Evolutionary conservation across 2,113 vertebrate species (phyloP).

Genomic region (Tetraodon nigroviridis): DNA sequence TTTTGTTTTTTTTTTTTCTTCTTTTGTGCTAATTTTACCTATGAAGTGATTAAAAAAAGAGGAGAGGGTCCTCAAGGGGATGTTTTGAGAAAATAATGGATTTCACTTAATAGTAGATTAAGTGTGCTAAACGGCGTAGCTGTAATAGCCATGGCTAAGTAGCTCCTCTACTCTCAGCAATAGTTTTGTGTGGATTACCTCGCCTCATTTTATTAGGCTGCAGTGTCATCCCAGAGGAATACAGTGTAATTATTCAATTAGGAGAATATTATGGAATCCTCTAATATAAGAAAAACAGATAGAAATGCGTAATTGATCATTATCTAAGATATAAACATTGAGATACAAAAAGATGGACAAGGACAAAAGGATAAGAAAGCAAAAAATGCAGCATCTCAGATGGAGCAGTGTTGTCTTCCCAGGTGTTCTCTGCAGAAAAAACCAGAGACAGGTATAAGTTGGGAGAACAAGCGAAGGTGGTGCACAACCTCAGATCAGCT

Average conservation of each 20-base stretch:
- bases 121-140: constrained; percentile 63
- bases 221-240: constrained; percentile 49
- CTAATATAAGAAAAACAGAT: constrained; percentile 38
- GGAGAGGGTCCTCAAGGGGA: constrained; percentile 43
- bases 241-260: constrained; percentile 72
- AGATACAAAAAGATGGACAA: constrained; percentile 16
- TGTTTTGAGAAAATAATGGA: constrained; percentile 63
- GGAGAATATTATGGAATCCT: constrained; percentile 54
- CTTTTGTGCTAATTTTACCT: constrained; percentile 49
- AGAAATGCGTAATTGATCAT: constrained; percentile 17
- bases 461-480: constrained; percentile 24
- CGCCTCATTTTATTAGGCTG: constrained; percentile 49
- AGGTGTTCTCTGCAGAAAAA: constrained; percentile 20
- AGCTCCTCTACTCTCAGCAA: constrained; percentile 45
- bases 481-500: constrained; percentile 27
- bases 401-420: constrained; percentile 13
- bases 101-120: constrained; percentile 72
- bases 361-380: constrained; percentile 6
- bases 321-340: neutral
- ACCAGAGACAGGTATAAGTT: constrained; percentile 10
- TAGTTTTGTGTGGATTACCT: constrained; percentile 65
- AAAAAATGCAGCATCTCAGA: constrained; percentile 5
- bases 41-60: constrained; percentile 56
- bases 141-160: constrained; percentile 69
- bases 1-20: constrained; percentile 17